Percentiles rank a stretch among this genome's conserved stretches.
These are phyloP conservation scores for Psephotus haematonotus DNA, from an alignment of 2,113 vertebrate species.

Conservation along the genomic window DNA sequence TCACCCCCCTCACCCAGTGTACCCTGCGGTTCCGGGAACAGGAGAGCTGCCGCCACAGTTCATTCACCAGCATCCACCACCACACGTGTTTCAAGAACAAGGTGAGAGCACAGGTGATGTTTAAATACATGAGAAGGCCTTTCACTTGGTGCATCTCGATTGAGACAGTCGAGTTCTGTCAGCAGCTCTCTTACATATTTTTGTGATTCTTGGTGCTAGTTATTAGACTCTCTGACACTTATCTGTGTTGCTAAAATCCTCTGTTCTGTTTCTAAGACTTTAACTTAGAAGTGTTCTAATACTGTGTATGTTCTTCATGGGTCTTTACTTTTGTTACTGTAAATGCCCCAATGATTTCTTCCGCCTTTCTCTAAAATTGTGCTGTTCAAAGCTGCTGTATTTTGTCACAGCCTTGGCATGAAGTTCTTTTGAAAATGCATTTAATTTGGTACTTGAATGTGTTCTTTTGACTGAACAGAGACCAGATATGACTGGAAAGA, in stretches of 20 bases:
- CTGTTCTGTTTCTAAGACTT: background rate
- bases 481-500: background rate
- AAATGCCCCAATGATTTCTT: background rate
- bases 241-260: background rate
- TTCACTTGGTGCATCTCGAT: accelerated
- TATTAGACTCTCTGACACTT: background rate
- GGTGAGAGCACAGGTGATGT: conserved; percentile 38
- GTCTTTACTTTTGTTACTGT: background rate
- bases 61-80: conserved; percentile 74
- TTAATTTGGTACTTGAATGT: background rate
- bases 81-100: conserved; percentile 76
- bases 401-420: background rate
- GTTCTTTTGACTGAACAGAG: background rate
- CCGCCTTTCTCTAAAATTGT: background rate
- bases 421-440: background rate
- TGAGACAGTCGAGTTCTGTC: background rate
- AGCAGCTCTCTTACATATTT: background rate
- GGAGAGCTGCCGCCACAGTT: conserved; percentile 74
- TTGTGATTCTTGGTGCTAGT: no score
- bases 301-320: background rate
- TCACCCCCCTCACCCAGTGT: conserved; percentile 69
- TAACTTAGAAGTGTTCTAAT: background rate
- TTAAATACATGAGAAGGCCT: background rate
- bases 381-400: background rate
- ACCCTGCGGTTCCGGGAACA: conserved; percentile 63